phyloP scores from a whole-genome alignment of 1,140 invertebrate species.

The Leguminivora glycinivorella region DNA sequence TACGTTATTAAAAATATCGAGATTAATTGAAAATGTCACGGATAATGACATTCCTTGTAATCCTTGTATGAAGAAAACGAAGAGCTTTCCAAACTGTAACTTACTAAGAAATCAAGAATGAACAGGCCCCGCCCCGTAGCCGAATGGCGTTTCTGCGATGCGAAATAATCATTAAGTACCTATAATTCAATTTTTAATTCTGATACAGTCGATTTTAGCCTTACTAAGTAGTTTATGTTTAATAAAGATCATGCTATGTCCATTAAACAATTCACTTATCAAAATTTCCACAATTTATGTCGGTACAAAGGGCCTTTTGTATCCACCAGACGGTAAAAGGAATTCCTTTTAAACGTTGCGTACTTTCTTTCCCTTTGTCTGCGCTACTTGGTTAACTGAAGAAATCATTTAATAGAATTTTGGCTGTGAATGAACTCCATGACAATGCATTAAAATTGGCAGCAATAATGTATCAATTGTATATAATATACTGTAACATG shows the following conservation, averaged over 20 bases:
- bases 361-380: constrained; percentile 8
- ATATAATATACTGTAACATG: no score
- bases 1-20: no score
- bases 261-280: constrained; percentile 23
- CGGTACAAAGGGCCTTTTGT: constrained; percentile 2
- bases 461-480: not conserved
- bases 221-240: not conserved
- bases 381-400: not conserved
- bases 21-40: no score
- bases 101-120: no score
- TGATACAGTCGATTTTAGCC: not conserved
- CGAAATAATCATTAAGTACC: no score
- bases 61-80: no score
- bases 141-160: no score
- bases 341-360: constrained; percentile 11
- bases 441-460: not conserved
- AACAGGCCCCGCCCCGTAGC: no score
- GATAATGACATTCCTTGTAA: no score
- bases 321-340: not conserved
- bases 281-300: constrained; percentile 14
- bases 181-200: no score
- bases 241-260: not conserved
- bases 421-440: not conserved
- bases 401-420: not conserved
- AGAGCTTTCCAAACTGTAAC: no score